phyloP scores from a whole-genome alignment of 2,888 invertebrate species.

The Cloeon dipterum region DNA sequence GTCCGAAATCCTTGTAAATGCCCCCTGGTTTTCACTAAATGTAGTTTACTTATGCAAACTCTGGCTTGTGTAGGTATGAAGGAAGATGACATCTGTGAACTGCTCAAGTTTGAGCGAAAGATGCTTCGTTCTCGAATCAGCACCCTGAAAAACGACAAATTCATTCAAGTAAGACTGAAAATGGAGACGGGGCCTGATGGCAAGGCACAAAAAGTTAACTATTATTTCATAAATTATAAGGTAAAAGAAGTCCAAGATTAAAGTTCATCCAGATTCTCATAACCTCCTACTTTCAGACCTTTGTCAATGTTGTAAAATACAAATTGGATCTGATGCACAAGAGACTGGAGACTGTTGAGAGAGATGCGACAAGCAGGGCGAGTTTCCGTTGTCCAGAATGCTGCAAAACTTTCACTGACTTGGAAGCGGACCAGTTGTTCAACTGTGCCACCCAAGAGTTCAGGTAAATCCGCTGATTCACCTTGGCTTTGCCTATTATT shows the following conservation, averaged over 20 bases:
- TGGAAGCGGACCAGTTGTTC: constrained; percentile 82
- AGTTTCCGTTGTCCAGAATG: constrained; percentile 87
- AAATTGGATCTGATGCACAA: constrained; percentile 90
- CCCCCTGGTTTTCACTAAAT: neutral
- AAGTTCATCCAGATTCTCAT: neutral
- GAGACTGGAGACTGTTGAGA: constrained; percentile 84
- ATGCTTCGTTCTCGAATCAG: constrained; percentile 74
- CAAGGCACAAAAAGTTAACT: constrained; percentile 87
- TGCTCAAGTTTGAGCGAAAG: constrained; percentile 82
- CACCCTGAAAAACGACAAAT: constrained; percentile 73
- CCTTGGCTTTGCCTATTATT: too few relatives aligned
- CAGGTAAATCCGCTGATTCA: too few relatives aligned
- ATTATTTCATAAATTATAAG: constrained; percentile 93
- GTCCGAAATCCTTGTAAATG: constrained; percentile 77
- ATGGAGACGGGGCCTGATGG: constrained; percentile 92
- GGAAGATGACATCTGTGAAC: constrained; percentile 73
- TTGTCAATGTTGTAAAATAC: constrained; percentile 94
- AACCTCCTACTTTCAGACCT: constrained; percentile 29
- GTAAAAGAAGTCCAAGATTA: constrained; percentile 15
- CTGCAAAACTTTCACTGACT: constrained; percentile 82
- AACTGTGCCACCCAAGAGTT: constrained; percentile 68
- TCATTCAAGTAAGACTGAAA: constrained; percentile 72
- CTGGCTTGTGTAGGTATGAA: constrained; percentile 42
- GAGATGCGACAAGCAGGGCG: constrained; percentile 83
- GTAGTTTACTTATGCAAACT: neutral